Base-by-base conservation (phyloP, 2,113 vertebrate species). In the Megaceryle torquata region DNA sequence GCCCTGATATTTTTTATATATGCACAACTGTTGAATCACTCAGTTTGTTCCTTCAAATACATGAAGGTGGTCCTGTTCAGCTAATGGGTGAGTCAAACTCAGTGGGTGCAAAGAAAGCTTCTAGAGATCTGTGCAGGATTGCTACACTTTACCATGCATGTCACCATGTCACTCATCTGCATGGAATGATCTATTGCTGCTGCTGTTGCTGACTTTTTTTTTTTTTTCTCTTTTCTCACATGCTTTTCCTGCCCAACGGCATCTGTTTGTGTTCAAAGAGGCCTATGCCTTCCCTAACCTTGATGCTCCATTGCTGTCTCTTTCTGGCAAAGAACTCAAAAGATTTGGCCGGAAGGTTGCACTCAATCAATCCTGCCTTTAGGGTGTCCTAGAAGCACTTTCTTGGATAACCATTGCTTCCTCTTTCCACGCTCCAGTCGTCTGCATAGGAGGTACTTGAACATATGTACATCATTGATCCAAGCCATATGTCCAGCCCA, bases 311-410 rank as follows among this genome's bases (percentile, higher is more conserved):
- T 95, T 95, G 74, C 89, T 96, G 91, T 82, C 70, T 92, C 53
- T 93, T 96, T 89, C 89, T 93, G 94, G 94, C 94, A 96, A 95
- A 94, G 82, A 95, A 65, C 95, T 95, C 84, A 96, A 97, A 95
- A 96, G 95, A 95, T 87, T 97, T 96, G 95, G 89, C 93, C 63
- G 15, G 94, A 93, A 95, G 96, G 72, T 94, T 96, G 86, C 93
- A 96, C 94, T 97, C 93, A 95, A 97, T 95, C 94, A 97, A 97
- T 95, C 78, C 91, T 97, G 89, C 93, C 95, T 95, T 95, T 94
- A 92, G 91, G 93, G 84, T 96, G 89, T 95, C 93, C 94, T 96
- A 95, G 93, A 94, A 97, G 86, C 0, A 1, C 78, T 97, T 96
- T 96, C 93, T 95, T 95, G 95, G 87, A 95, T 96, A 87, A 82